Conservation (phyloP, 2,113 vertebrate species). For the Felis chaus region DNA sequence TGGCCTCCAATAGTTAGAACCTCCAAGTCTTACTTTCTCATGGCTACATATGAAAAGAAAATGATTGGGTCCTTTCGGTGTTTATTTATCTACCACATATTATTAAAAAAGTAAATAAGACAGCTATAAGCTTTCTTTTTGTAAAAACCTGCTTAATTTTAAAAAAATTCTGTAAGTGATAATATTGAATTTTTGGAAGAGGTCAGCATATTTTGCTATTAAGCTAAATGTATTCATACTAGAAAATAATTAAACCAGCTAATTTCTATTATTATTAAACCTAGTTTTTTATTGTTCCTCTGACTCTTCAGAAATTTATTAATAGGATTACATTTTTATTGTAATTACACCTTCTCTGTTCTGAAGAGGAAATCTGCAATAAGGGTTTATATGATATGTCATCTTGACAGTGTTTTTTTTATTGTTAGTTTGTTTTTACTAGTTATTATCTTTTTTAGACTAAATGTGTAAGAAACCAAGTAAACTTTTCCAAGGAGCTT, state of each 20-base stretch:
- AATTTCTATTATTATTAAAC: constrained; percentile 32
- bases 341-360: neutral
- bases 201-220: neutral
- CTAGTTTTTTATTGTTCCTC: neutral
- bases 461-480: neutral
- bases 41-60: constrained; percentile 12
- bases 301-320: constrained; percentile 26
- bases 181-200: neutral
- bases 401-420: neutral
- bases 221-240: neutral
- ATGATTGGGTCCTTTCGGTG: neutral
- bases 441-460: neutral
- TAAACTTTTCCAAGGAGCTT: neutral
- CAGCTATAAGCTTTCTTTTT: neutral
- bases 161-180: neutral
- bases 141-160: neutral
- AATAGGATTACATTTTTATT: neutral
- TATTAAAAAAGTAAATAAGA: constrained; percentile 1
- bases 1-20: neutral
- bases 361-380: neutral
- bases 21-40: neutral
- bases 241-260: neutral
- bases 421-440: neutral
- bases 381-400: neutral
- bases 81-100: neutral